A percentile compares a stretch with the other conserved stretches of the same genome.
Evolutionary conservation across 2,888 invertebrate species (phyloP).

Genomic region (Brenthis daphne): DNA sequence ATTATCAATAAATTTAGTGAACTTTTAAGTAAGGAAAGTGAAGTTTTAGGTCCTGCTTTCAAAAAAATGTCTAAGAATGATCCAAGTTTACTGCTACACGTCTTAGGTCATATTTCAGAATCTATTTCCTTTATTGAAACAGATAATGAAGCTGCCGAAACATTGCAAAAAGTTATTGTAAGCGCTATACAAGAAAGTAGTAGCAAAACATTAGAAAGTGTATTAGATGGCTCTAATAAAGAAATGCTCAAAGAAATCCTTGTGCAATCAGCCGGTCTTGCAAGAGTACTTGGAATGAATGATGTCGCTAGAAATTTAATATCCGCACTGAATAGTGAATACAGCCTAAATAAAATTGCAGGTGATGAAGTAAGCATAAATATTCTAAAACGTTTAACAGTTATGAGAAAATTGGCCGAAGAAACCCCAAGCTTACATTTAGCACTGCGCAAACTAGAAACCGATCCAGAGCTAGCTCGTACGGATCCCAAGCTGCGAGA

Average conservation of each 20-base stretch:
- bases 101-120: slow-evolving; percentile 83
- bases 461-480: slow-evolving; percentile 85
- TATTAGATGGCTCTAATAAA: slow-evolving; percentile 76
- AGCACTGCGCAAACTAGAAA: slow-evolving; percentile 84
- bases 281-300: slow-evolving; percentile 86
- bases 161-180: slow-evolving; percentile 86
- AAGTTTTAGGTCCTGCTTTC: slow-evolving; percentile 84
- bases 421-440: slow-evolving; percentile 83
- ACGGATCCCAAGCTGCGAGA: slow-evolving; percentile 87
- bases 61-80: slow-evolving; percentile 84
- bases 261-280: slow-evolving; percentile 86
- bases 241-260: slow-evolving; percentile 75
- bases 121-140: slow-evolving; percentile 83
- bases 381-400: slow-evolving; percentile 85
- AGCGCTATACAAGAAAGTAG: slow-evolving; percentile 84
- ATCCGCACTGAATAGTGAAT: slow-evolving; percentile 78
- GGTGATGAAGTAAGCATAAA: slow-evolving; percentile 83
- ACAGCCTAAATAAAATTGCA: slow-evolving; percentile 80
- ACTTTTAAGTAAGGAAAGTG: slow-evolving; percentile 84
- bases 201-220: slow-evolving; percentile 79
- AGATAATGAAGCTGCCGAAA: slow-evolving; percentile 85
- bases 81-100: slow-evolving; percentile 81
- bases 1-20: slow-evolving; percentile 84
- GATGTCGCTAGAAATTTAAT: slow-evolving; percentile 83
- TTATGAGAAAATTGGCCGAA: slow-evolving; percentile 88